Evolutionary conservation across 2,797 vertebrate species (phyloP).

Genomic region (Alcedo atthis): DNA sequence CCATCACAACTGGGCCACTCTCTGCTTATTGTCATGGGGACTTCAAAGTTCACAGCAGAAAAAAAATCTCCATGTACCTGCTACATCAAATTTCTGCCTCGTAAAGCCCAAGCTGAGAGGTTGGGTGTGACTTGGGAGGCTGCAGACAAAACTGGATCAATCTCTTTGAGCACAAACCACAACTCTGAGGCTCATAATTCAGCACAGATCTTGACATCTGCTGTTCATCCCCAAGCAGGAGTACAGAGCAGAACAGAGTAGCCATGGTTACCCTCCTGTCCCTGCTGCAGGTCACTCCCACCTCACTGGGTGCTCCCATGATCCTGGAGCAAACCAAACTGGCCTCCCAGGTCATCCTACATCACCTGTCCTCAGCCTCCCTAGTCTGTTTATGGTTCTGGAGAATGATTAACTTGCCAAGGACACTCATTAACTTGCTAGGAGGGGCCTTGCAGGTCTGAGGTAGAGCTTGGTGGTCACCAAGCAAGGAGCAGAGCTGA

Average conservation of each 20-base stretch:
- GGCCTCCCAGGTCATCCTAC: background rate
- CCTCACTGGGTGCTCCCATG: accelerated
- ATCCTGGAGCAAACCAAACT: background rate
- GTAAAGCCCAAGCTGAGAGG: background rate
- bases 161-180: background rate
- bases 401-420: constrained; percentile 26
- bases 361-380: background rate
- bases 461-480: background rate
- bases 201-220: constrained; percentile 31
- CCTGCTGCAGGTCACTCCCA: background rate
- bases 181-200: constrained; percentile 17
- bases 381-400: background rate
- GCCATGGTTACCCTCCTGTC: constrained; percentile 44
- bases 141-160: background rate
- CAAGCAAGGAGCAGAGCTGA: background rate
- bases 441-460: background rate
- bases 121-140: background rate
- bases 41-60: background rate
- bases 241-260: constrained; percentile 16
- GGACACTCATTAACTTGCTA: constrained; percentile 1
- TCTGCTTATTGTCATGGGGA: background rate
- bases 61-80: background rate
- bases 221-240: constrained; percentile 41
- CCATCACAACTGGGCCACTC: background rate
- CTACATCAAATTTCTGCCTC: background rate